Conservation (phyloP, 2,113 vertebrate genomes). For the Diglossa brunneiventris region DNA sequence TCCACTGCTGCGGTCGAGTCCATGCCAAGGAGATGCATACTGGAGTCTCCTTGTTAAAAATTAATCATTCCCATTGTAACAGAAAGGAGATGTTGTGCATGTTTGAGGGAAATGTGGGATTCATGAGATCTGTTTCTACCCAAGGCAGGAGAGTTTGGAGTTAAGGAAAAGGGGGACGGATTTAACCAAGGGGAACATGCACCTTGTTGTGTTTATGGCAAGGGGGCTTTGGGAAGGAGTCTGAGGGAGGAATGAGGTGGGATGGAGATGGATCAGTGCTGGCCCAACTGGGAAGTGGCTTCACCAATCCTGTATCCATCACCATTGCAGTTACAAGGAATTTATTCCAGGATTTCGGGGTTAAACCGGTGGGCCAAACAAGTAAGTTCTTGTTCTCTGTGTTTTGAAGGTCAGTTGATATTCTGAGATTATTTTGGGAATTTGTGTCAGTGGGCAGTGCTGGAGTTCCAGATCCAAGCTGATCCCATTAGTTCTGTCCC, state of each 20-base stretch:
- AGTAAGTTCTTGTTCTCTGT: background rate
- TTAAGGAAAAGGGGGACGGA: background rate
- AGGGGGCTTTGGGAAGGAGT: background rate
- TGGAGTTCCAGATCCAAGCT: background rate
- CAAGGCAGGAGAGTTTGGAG: background rate
- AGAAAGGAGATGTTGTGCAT: background rate
- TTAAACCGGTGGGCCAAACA: background rate
- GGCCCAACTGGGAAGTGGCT: background rate
- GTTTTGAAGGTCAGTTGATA: background rate
- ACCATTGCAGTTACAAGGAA: background rate
- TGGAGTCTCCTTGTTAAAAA: background rate
- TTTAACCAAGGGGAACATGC: background rate
- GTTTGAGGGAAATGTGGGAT: background rate
- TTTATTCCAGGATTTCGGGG: background rate
- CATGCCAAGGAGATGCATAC: background rate
- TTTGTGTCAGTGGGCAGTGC: background rate
- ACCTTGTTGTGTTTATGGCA: background rate
- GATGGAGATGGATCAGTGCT: background rate
- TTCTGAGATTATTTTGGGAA: background rate
- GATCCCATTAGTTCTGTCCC: background rate
- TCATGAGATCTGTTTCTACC: background rate
- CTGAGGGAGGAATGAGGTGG: background rate
- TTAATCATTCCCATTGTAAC: background rate
- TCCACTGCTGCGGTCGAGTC: background rate
- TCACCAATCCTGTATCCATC: background rate